Evolutionary conservation across 2,797 vertebrate species (phyloP), one percentile per base, ranked within the genome.

Genomic region (Neosalanx taihuensis): DNA sequence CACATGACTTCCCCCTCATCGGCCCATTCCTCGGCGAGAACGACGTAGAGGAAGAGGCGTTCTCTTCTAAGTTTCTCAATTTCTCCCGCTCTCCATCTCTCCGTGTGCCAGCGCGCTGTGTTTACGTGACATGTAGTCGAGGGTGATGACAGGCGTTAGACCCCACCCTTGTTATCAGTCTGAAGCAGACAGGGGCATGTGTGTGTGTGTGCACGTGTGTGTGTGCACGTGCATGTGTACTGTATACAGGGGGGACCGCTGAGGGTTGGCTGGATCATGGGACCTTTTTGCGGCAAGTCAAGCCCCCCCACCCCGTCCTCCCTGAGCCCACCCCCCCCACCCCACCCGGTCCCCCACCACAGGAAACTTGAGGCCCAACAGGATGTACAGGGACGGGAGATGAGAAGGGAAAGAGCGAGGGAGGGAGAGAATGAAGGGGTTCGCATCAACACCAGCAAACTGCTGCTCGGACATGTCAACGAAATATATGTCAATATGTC

Each of bases 151-250:
- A 79, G 51, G 56, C 20, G 67, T n/a, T 61, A 60, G 67, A 78
- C 80, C 88, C 83, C 88, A 60, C 89, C 88, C 86, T 12, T 78
- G 79, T 90, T 90, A 90, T 91, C 90, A 86, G 83, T 67, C 46
- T 23, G 72, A 70, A 69, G 64, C 89, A 91, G 87, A 87, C 81
- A 49, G 23, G 20, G 72, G 35, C 6, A 59, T 30, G 51, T 2
- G 18, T 31, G 58, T 60, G 49, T 69, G 49, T 67, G 49, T 33
- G 46, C 23, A 26, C 23, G 49, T 67, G 49, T 33, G 31, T 30
- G 51, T 2, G 18, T 31, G 58, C 56, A 37, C 66, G 49, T 67
- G 49, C 26, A 31, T 5, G 58, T 17, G 66, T 37, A 46, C 41
- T 31, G 57, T 26, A 23, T 33, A 41, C 0, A 37, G 17, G 31